Evolutionary conservation across 2,113 vertebrate genomes (phyloP).

Genomic region (Albula glossodonta): DNA sequence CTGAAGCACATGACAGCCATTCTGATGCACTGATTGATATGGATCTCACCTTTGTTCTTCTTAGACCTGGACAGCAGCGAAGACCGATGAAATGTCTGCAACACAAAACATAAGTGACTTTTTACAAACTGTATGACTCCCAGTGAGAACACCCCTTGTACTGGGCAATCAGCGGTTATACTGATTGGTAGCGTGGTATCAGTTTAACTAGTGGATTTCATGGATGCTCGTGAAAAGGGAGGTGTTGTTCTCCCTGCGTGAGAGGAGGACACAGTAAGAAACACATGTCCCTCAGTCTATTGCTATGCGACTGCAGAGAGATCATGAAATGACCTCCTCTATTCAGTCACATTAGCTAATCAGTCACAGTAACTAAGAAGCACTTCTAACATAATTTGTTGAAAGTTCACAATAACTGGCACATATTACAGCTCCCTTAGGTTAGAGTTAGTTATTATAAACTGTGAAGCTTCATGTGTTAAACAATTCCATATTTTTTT

Average conservation of each 20-base stretch:
- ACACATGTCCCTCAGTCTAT: neutral
- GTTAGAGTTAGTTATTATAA: neutral
- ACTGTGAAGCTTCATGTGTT: neutral
- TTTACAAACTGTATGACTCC: neutral
- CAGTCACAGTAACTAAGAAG: neutral
- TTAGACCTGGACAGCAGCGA: slow-evolving; percentile 92
- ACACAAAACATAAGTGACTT: slow-evolving; percentile 28
- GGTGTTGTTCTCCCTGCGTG: neutral
- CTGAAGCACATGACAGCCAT: neutral
- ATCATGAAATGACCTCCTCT: neutral
- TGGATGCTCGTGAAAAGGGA: neutral
- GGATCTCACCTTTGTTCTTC: slow-evolving; percentile 62
- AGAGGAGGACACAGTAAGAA: no score
- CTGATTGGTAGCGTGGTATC: no score
- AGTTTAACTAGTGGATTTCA: no score
- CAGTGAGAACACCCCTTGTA: neutral
- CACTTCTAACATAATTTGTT: neutral
- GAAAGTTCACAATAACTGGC: neutral
- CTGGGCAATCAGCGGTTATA: neutral
- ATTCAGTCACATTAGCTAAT: neutral
- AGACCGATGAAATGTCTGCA: slow-evolving; percentile 93
- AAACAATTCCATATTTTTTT: neutral
- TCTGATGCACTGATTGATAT: neutral
- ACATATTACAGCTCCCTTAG: neutral
- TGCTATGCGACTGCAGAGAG: neutral